Base-by-base conservation (phyloP, 2,797 vertebrate species). In the Microhierax caerulescens region DNA sequence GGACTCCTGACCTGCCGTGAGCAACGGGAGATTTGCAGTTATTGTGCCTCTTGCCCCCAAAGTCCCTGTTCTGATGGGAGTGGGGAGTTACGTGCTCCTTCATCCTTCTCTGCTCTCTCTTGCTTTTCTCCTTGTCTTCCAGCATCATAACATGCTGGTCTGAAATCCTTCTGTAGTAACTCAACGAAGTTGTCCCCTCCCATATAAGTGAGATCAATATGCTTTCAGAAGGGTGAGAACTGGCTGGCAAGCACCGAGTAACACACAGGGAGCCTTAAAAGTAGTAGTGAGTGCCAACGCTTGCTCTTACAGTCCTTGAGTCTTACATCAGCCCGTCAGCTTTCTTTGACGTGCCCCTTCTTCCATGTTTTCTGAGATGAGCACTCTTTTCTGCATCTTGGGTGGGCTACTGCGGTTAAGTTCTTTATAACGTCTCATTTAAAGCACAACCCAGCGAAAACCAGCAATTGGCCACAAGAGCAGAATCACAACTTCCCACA, bases 381-480 rank as follows among this genome's bases (percentile, higher is more conserved):
- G 24, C 39, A 9, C 45, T 43, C 20, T 70, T 45, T 56, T 64
- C 2, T 67, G 22, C 73, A 27, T 48, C 54, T 39, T 10, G 11
- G 41, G 10, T 57, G 21, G 30, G 13, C 28, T 30, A 9, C 25
- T 7, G 43, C 3, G 11, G 3, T 32, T 41, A 27, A 76, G 47
- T 23, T 13, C 10, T 80, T 87, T 22, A 3, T 60, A 45, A 1
- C 15, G 11, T 24, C 48, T 48, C 36, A 20, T 34, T 9, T 9
- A 34, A 30, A 57, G 23, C 54, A 11, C 54, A 41, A 0, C 25
- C 15, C 11, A 7, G 11, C 27, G 64, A 28, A 86, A 77, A 77
- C 7, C 50, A 36, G 11, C 1, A 0, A 2, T 39, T 48, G n/a
- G 53, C 28, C 63, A 3, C 20, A 7, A 11, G 54, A 53, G 15